Percentiles rank a stretch among this genome's conserved stretches.
Evolutionary conservation across 2,888 invertebrate genomes (phyloP).

Genomic region (Itoplectis maculator): DNA sequence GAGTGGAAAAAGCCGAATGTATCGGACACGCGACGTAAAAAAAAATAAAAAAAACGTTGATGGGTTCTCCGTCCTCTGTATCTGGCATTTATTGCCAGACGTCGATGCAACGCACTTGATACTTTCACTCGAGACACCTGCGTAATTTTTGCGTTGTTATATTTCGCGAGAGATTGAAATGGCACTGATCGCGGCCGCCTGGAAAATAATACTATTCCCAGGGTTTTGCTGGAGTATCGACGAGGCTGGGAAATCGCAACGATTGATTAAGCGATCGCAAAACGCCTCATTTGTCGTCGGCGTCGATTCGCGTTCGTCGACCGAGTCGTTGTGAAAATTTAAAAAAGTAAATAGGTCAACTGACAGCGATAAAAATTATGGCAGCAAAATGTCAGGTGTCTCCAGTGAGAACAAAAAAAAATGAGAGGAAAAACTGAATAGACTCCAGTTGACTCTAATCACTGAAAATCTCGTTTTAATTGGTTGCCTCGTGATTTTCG

Average conservation of each 20-base stretch:
- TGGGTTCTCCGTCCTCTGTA: slow-evolving; percentile 8
- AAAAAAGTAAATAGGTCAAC: background rate
- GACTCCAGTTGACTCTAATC: background rate
- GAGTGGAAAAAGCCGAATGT: slow-evolving; percentile 31
- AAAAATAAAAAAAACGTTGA: slow-evolving; percentile 12
- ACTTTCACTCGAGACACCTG: slow-evolving; percentile 31
- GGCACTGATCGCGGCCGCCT: background rate
- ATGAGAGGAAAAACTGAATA: too few relatives aligned
- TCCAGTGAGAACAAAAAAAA: slow-evolving; percentile 2
- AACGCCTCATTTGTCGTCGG: background rate
- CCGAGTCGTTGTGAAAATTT: too few relatives aligned
- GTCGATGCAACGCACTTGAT: slow-evolving; percentile 36
- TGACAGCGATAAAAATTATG: background rate
- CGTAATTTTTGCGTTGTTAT: slow-evolving; percentile 7
- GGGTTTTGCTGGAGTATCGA: background rate
- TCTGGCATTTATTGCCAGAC: slow-evolving; percentile 44
- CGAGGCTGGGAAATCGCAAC: slow-evolving; percentile 5
- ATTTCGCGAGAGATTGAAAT: background rate
- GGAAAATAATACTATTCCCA: background rate
- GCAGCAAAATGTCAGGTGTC: background rate
- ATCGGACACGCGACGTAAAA: slow-evolving; percentile 10
- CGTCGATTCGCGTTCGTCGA: background rate
- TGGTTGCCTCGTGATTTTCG: background rate
- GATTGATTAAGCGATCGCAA: slow-evolving; percentile 20
- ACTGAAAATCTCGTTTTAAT: background rate